Evolutionary conservation across 2,113 vertebrate species (phyloP).

Genomic region (Eidolon helvum): DNA sequence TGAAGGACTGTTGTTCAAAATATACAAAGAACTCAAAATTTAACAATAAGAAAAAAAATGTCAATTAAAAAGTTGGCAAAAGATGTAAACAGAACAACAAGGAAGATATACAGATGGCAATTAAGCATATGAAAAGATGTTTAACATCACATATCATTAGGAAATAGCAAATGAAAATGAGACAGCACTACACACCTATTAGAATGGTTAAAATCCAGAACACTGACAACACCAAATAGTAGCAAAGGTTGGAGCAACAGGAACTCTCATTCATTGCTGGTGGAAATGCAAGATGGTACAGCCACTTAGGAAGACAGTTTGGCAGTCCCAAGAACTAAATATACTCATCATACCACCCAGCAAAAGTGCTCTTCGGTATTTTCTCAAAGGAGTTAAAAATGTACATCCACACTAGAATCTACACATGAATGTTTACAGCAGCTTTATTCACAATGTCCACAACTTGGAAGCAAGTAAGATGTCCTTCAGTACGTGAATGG

Average conservation of each 20-base stretch:
- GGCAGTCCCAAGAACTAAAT: not conserved
- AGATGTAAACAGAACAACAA: not conserved
- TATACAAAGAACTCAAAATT: not conserved
- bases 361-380: not conserved
- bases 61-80: not conserved
- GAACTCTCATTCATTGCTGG: not conserved
- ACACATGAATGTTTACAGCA: not conserved
- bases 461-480: not conserved
- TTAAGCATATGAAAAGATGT: not conserved
- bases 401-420: not conserved
- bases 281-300: not conserved
- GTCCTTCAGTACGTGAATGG: not conserved
- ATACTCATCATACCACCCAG: not conserved
- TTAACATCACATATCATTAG: not conserved
- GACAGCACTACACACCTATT: not conserved
- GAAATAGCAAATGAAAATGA: not conserved
- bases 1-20: not conserved
- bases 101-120: no score
- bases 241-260: not conserved
- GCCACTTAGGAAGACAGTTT: not conserved
- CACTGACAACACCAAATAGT: not conserved
- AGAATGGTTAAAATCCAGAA: not conserved
- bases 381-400: not conserved
- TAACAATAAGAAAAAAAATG: not conserved
- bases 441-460: no score